These are phyloP conservation scores for Panthera uncia DNA, from an alignment of 2,113 vertebrate genomes.

Conservation along the genomic window DNA sequence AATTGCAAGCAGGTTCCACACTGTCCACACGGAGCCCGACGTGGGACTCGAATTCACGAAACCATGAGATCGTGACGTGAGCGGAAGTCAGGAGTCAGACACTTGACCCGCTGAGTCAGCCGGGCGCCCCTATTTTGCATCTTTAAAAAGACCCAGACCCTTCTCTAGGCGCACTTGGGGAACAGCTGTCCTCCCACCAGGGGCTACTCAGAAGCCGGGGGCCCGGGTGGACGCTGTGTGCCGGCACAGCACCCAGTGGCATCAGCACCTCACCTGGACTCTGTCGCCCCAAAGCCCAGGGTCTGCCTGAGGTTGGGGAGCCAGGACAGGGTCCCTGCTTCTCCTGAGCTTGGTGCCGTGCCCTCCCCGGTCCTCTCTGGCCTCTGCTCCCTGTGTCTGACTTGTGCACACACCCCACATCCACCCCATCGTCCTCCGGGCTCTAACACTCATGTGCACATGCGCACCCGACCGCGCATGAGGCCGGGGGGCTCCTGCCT, in stretches of 20 bases:
- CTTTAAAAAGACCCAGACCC: neutral
- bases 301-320: neutral
- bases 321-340: neutral
- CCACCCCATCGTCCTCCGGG: accelerated
- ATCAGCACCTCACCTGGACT: no score
- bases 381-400: neutral
- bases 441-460: accelerated
- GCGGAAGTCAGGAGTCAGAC: no score
- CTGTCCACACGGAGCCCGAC: no score
- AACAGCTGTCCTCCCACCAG: neutral
- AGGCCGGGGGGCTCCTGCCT: neutral
- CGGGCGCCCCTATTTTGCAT: neutral
- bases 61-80: no score
- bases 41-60: no score
- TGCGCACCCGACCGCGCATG: accelerated
- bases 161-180: neutral
- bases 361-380: no score
- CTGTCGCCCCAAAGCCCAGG: neutral
- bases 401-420: accelerated
- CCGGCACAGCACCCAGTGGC: accelerated
- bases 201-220: neutral
- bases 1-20: no score
- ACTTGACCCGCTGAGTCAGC: no score
- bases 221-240: neutral
- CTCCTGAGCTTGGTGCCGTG: neutral